A percentile compares a stretch with the other conserved stretches of the same genome.
Evolutionary conservation across 2,888 invertebrate species (phyloP).

Genomic region (Protophormia terraenovae): DNA sequence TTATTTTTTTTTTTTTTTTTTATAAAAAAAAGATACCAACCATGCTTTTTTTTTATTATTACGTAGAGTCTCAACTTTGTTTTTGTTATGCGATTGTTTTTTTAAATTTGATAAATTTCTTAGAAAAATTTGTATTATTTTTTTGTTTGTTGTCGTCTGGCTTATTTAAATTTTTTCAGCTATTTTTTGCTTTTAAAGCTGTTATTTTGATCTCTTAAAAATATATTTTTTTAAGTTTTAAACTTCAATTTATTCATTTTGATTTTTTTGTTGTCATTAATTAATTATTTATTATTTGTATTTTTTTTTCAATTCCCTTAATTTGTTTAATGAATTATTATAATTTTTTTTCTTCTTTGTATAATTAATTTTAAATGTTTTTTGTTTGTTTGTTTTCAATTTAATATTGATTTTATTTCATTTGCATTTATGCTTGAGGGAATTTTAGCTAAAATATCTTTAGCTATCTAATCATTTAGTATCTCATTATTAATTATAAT

Average conservation of each 20-base stretch:
- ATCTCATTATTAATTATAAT: background rate
- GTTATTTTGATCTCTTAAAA: background rate
- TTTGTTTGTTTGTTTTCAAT: background rate
- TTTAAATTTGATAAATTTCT: conserved; percentile 14
- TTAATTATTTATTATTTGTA: conserved; percentile 1
- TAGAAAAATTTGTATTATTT: background rate
- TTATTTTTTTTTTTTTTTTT: conserved; percentile 4
- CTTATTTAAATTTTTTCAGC: background rate
- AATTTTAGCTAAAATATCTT: background rate
- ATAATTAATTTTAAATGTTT: background rate
- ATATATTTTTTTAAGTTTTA: background rate
- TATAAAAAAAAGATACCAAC: background rate
- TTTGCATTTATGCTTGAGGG: background rate
- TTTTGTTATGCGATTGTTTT: background rate
- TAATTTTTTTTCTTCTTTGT: background rate
- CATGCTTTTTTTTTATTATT: conserved; percentile 1
- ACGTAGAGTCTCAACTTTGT: conserved; percentile 1
- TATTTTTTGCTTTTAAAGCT: background rate
- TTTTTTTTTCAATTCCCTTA: background rate
- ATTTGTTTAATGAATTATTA: background rate
- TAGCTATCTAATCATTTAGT: background rate
- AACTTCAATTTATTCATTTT: background rate
- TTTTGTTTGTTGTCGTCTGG: background rate
- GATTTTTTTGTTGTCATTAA: background rate
- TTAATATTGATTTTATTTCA: too few relatives aligned